These are phyloP conservation scores for Parazoanthus swiftii DNA, from an alignment of 92 coral and sea anemone genomes.

Conservation along the genomic window DNA sequence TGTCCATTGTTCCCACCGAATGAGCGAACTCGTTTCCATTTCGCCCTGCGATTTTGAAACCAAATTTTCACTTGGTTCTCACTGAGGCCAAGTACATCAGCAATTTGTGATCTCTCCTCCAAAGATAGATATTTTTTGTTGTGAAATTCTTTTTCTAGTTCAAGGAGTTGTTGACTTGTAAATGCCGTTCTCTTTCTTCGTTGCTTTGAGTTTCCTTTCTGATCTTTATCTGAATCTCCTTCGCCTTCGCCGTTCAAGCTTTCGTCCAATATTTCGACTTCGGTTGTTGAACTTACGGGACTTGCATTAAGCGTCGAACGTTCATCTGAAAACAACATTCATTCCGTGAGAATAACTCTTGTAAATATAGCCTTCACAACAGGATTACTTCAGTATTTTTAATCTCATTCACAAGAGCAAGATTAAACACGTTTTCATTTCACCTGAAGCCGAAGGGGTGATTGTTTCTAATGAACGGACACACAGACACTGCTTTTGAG, in stretches of 20 bases:
- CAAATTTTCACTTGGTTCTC: constrained; percentile 99
- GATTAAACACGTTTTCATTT: constrained; percentile 22
- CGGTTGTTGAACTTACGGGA: constrained; percentile 45
- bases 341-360: neutral
- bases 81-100: constrained; percentile 79
- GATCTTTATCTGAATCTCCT: constrained; percentile 61
- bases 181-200: constrained; percentile 97
- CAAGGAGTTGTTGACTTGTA: constrained; percentile 95
- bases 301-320: neutral
- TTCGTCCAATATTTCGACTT: constrained; percentile 43
- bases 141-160: constrained; percentile 96
- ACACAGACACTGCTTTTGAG: neutral
- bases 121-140: constrained; percentile 90
- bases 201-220: constrained; percentile 65
- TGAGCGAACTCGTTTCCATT: constrained; percentile 98
- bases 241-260: constrained; percentile 64
- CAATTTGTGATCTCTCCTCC: constrained; percentile 95
- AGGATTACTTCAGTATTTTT: constrained; percentile 23
- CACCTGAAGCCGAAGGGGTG: constrained; percentile 2
- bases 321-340: constrained; percentile 36
- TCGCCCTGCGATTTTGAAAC: constrained; percentile 99
- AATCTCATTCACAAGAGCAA: constrained; percentile 20
- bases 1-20: constrained; percentile 58
- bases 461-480: neutral
- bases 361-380: neutral